These are phyloP conservation scores for Bimastos eiseni DNA, from an alignment of 2,888 invertebrate species.

Conservation along the genomic window DNA sequence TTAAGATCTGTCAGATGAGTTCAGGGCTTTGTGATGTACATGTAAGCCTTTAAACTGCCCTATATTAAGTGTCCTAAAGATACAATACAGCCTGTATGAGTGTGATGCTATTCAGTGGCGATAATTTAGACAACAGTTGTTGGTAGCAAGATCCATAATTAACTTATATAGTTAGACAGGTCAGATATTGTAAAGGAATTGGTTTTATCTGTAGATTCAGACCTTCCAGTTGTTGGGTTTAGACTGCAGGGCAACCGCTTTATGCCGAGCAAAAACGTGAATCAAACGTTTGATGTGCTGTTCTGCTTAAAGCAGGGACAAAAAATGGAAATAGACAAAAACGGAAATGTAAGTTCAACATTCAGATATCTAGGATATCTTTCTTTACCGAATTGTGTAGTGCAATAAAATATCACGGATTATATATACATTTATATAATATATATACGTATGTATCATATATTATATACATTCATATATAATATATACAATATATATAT, in stretches of 20 bases:
- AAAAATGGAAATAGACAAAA: neutral
- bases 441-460: too few species aligned
- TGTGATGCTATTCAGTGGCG: too few species aligned
- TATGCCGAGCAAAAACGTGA: neutral
- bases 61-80: too few species aligned
- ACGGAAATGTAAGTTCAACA: neutral
- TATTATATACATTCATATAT: too few species aligned
- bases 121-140: neutral
- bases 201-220: neutral
- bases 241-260: neutral
- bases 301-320: neutral
- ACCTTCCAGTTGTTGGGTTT: neutral
- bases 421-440: too few species aligned
- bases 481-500: too few species aligned
- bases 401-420: neutral
- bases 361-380: neutral
- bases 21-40: too few species aligned
- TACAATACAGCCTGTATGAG: too few species aligned
- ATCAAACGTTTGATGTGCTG: neutral
- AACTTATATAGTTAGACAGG: too few species aligned
- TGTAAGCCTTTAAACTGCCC: too few species aligned
- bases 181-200: too few species aligned
- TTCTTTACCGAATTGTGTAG: neutral
- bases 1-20: too few species aligned
- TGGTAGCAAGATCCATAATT: neutral